A percentile compares a stretch with the other conserved stretches of the same genome.
These are phyloP conservation scores for Drosophila biarmipes DNA, from an alignment of 1,140 invertebrate genomes.

Conservation along the genomic window DNA sequence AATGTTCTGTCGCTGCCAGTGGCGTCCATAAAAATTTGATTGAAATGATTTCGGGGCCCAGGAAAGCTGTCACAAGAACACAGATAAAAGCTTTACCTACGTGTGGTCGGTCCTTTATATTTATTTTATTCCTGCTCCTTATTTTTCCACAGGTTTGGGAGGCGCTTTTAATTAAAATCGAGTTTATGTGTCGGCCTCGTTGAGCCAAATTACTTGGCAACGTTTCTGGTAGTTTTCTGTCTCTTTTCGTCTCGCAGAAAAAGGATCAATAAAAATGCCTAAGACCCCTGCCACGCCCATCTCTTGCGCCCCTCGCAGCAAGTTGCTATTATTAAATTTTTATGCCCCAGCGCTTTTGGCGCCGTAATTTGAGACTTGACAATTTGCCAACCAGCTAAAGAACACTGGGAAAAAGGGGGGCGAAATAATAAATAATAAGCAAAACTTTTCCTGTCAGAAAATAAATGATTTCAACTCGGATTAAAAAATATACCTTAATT, in stretches of 20 bases:
- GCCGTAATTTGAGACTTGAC: conserved; percentile 68
- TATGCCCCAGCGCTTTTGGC: conserved; percentile 66
- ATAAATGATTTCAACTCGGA: too few species aligned
- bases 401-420: conserved; percentile 11
- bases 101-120: conserved; percentile 31
- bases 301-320: conserved; percentile 10
- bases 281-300: conserved; percentile 26
- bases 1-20: conserved; percentile 58
- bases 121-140: conserved; percentile 46
- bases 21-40: conserved; percentile 74
- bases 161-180: conserved; percentile 74
- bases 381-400: conserved; percentile 47
- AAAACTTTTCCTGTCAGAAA: too few species aligned
- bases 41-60: conserved; percentile 53
- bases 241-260: neutral
- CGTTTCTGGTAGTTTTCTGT: conserved; percentile 14
- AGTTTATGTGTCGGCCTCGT: conserved; percentile 60
- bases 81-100: conserved; percentile 38
- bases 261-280: conserved; percentile 51
- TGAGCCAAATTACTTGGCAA: conserved; percentile 62
- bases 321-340: conserved; percentile 76
- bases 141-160: conserved; percentile 21
- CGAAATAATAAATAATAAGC: too few species aligned
- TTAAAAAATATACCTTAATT: too few species aligned
- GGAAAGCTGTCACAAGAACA: conserved; percentile 46